Conservation (phyloP, 2,888 invertebrate species). For the Fissipunctia ypsillon region DNA sequence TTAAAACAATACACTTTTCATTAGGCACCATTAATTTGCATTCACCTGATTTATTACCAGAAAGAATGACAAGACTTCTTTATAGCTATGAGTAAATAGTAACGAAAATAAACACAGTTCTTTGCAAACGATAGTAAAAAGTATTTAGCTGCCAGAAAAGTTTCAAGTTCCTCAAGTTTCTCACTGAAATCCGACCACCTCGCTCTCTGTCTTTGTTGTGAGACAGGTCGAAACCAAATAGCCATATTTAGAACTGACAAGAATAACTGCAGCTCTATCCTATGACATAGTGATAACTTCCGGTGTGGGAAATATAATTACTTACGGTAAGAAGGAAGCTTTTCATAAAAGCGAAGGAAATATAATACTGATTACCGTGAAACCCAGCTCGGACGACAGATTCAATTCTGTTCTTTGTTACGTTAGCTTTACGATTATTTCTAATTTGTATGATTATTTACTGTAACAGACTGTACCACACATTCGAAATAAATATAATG, state of each 20-base stretch:
- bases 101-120: constrained; percentile 71
- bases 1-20: not conserved
- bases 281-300: constrained; percentile 22
- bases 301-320: too few relatives aligned
- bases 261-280: constrained; percentile 22
- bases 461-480: not conserved
- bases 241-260: constrained; percentile 10
- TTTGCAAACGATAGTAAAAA: constrained; percentile 83
- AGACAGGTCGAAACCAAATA: constrained; percentile 27
- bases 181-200: constrained; percentile 59
- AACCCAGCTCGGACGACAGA: not conserved
- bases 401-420: not conserved
- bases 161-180: constrained; percentile 74
- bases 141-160: constrained; percentile 80
- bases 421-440: not conserved
- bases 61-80: constrained; percentile 34
- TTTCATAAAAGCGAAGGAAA: not conserved
- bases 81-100: constrained; percentile 33
- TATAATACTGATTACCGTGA: not conserved
- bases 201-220: constrained; percentile 57
- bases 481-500: not conserved
- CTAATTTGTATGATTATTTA: not conserved
- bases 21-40: not conserved
- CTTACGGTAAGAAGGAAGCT: not conserved
- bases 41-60: constrained; percentile 19